Conservation (phyloP, 2,888 invertebrate species). For the Andrena haemorrhoa region DNA sequence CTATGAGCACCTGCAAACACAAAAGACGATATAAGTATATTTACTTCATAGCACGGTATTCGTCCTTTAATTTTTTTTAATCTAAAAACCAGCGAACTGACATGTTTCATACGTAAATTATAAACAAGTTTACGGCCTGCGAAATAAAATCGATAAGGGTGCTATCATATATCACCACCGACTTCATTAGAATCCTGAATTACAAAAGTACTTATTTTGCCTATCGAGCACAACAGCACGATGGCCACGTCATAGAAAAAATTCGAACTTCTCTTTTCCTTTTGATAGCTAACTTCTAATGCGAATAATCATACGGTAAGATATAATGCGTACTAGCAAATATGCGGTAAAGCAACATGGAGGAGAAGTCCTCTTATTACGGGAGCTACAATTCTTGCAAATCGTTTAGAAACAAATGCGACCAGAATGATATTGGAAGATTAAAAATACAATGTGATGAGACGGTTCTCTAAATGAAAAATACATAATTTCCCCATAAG, state of each 20-base stretch:
- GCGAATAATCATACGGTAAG: not conserved
- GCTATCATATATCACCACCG: not conserved
- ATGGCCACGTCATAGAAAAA: not conserved
- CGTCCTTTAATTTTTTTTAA: constrained; percentile 15
- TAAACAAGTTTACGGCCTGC: not conserved
- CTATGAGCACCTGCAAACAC: constrained; percentile 54
- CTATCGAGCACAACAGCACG: not conserved
- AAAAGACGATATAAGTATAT: constrained; percentile 47
- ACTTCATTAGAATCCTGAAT: not conserved
- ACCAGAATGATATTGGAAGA: not conserved
- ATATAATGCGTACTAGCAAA: not conserved
- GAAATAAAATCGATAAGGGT: constrained; percentile 6
- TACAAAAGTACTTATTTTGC: not conserved
- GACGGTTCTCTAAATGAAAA: not conserved
- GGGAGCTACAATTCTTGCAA: constrained; percentile 1
- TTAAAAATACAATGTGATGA: not conserved
- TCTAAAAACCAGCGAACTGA: constrained; percentile 21
- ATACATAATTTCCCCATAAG: constrained; percentile 1
- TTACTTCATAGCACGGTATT: constrained; percentile 6
- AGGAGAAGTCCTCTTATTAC: not conserved
- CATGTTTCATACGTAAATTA: constrained; percentile 12
- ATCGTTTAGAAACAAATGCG: not conserved
- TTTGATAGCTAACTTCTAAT: constrained; percentile 7
- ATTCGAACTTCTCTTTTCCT: not conserved
- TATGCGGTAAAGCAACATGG: not conserved